A percentile compares a stretch with the other conserved stretches of the same genome.
Conservation (phyloP, 2,797 vertebrate species). For the Epinephelus coioides region DNA sequence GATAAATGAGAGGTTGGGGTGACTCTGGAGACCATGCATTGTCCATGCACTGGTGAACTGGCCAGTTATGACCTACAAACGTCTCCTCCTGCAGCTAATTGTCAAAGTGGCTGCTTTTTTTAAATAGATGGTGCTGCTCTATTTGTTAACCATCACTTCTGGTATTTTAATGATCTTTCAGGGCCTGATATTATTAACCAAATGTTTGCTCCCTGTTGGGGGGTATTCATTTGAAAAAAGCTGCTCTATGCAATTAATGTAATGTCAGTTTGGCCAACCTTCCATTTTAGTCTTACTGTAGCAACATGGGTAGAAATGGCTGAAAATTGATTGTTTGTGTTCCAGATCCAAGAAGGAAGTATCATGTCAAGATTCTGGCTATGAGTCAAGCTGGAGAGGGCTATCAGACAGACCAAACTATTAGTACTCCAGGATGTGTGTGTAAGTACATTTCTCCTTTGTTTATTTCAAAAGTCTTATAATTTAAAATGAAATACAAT, state of each 20-base stretch:
- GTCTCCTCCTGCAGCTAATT: slow-evolving; percentile 45
- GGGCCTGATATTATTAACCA: slow-evolving; percentile 1
- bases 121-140: slow-evolving; percentile 12
- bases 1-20: slow-evolving; percentile 69
- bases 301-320: neutral
- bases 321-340: slow-evolving; percentile 31
- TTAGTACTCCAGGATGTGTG: slow-evolving; percentile 95
- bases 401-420: slow-evolving; percentile 95
- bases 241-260: neutral
- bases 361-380: slow-evolving; percentile 94
- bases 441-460: slow-evolving; percentile 87
- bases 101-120: slow-evolving; percentile 32
- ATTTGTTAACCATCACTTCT: slow-evolving; percentile 38
- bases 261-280: slow-evolving; percentile 1
- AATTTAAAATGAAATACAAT: neutral
- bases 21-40: slow-evolving; percentile 66
- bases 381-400: slow-evolving; percentile 92
- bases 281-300: neutral
- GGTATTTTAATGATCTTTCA: slow-evolving; percentile 29
- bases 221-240: slow-evolving; percentile 1
- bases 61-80: slow-evolving; percentile 49
- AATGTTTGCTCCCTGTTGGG: neutral
- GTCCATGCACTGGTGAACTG: slow-evolving; percentile 44
- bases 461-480: neutral
- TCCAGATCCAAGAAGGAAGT: slow-evolving; percentile 95